phyloP scores from a whole-genome alignment of 2,888 invertebrate genomes.

The Athalia rosae region DNA sequence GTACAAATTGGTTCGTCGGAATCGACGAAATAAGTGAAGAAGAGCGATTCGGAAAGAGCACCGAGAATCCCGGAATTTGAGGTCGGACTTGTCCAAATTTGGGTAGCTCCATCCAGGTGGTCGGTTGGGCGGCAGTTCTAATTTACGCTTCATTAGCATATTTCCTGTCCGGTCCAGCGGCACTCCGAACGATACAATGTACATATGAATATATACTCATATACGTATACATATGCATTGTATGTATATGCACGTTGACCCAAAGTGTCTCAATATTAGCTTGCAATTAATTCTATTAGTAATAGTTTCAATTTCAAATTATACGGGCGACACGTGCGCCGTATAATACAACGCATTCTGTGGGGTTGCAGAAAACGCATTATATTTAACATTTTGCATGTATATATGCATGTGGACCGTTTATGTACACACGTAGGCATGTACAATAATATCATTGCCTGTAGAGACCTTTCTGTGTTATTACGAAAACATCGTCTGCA shows the following conservation, averaged over 20 bases:
- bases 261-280: conserved; percentile 16
- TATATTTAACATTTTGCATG: neutral
- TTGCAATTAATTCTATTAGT: conserved; percentile 26
- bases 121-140: too few relatives aligned
- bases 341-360: neutral
- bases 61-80: too few relatives aligned
- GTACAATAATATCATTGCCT: too few relatives aligned
- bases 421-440: too few relatives aligned
- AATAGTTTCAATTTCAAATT: conserved; percentile 9
- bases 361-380: conserved; percentile 1
- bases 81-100: too few relatives aligned
- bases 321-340: neutral
- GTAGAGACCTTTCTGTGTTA: too few relatives aligned
- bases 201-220: neutral
- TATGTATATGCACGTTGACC: neutral
- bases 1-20: too few relatives aligned
- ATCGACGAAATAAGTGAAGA: too few relatives aligned
- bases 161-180: neutral
- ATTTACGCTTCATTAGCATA: conserved; percentile 12
- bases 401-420: too few relatives aligned
- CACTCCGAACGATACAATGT: neutral
- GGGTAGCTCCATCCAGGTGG: too few relatives aligned
- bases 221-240: neutral
- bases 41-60: too few relatives aligned
- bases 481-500: too few relatives aligned